Base-by-base conservation (phyloP, 92 coral and sea anemone species). In the Ricordea florida region DNA sequence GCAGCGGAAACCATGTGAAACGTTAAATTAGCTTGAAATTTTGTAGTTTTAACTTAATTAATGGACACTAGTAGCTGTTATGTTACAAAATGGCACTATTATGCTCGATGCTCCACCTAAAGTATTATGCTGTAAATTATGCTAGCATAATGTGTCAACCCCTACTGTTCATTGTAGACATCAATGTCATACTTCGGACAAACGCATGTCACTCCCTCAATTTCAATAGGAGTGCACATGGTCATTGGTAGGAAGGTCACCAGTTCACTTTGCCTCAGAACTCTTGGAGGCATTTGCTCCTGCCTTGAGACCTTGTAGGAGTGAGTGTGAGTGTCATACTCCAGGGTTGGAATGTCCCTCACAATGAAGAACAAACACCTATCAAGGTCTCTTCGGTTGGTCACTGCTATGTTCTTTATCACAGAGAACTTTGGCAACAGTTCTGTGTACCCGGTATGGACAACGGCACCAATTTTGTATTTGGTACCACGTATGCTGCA, bases 91-190 rank as follows among this genome's bases (percentile, higher is more conserved):
- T n/a, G n/a, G n/a, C n/a, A n/a, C n/a, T n/a, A n/a, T n/a, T n/a
- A n/a, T n/a, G n/a, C n/a, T n/a, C n/a, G n/a, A n/a, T n/a, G n/a
- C n/a, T n/a, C n/a, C n/a, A n/a, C n/a, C n/a, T n/a, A n/a, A n/a
- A n/a, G n/a, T n/a, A n/a, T n/a, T n/a, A n/a, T n/a, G n/a, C n/a
- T n/a, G n/a, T n/a, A n/a, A n/a, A n/a, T n/a, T n/a, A n/a, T n/a
- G n/a, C n/a, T n/a, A n/a, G n/a, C n/a, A n/a, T n/a, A n/a, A n/a
- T n/a, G n/a, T n/a, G n/a, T n/a, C n/a, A 87, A 85, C 68, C 89
- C 47, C 80, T 87, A 87, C 46, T 50, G 57, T 10, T 50, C 57
- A 50, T 50, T 50, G 57, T 17, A 50, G 11, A 50, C 21, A 24
- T 50, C 57, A 50, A 50, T 50, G 29, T 50, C 57, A 50, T 17